phyloP scores from a whole-genome alignment of 2,113 vertebrate genomes.

The Varanus komodoensis region DNA sequence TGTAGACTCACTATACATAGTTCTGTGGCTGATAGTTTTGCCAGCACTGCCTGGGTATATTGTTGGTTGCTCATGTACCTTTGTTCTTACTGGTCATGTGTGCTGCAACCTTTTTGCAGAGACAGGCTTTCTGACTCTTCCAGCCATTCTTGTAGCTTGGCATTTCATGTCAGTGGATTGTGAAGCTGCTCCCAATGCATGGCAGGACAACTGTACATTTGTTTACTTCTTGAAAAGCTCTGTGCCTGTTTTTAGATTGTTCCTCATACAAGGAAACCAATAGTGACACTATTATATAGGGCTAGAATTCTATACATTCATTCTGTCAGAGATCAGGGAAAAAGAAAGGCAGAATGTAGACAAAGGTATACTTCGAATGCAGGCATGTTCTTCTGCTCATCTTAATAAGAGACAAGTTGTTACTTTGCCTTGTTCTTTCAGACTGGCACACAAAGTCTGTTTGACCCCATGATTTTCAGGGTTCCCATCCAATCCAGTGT shows the following conservation, averaged over 20 bases:
- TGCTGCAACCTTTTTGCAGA: not conserved
- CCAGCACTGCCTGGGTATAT: not conserved
- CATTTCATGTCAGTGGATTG: not conserved
- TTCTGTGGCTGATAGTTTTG: not conserved
- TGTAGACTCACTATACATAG: not conserved
- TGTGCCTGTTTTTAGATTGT: no score
- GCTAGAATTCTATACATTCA: not conserved
- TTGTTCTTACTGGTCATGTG: not conserved
- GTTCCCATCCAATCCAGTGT: no score
- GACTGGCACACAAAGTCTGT: no score
- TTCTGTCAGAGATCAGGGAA: not conserved
- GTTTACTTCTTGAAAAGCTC: not conserved
- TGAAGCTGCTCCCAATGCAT: not conserved
- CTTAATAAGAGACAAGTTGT: not conserved
- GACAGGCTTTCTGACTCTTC: not conserved
- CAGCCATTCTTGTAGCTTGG: not conserved
- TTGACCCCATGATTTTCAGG: no score
- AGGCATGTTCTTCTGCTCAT: not conserved
- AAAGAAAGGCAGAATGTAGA: not conserved
- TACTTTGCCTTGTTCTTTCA: no score
- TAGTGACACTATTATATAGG: not conserved
- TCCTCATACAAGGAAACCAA: not conserved
- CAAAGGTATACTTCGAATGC: not conserved
- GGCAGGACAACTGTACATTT: not conserved
- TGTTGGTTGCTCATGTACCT: not conserved